Evolutionary conservation across 2,888 invertebrate genomes (phyloP).

Genomic region (Candidula unifasciata): DNA sequence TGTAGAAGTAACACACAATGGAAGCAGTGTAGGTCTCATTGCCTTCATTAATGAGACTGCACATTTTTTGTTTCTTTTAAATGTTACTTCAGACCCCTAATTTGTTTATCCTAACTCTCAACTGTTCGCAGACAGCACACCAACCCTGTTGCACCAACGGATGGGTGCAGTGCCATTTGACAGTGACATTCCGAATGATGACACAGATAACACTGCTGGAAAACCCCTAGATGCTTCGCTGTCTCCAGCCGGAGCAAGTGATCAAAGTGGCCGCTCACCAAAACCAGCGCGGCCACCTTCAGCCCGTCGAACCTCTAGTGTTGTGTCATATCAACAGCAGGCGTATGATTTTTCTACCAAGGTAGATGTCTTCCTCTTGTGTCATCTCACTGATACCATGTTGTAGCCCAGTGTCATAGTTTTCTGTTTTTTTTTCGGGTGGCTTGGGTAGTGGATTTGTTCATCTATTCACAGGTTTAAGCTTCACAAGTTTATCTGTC

Average conservation of each 20-base stretch:
- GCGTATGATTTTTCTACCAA: slow-evolving; percentile 52
- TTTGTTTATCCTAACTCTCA: not conserved
- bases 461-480: too few relatives aligned
- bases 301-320: slow-evolving; percentile 14
- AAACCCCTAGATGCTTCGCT: not conserved
- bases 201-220: slow-evolving; percentile 16
- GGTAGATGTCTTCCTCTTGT: too few relatives aligned
- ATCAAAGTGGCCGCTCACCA: slow-evolving; percentile 17
- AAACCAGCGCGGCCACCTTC: slow-evolving; percentile 24
- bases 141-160: slow-evolving; percentile 55
- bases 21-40: too few relatives aligned
- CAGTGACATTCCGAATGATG: slow-evolving; percentile 39
- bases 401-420: too few relatives aligned
- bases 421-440: too few relatives aligned
- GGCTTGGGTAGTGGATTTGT: too few relatives aligned
- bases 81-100: too few relatives aligned
- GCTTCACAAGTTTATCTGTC: too few relatives aligned
- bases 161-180: slow-evolving; percentile 54
- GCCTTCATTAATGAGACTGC: too few relatives aligned
- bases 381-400: too few relatives aligned
- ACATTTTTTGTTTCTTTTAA: not conserved
- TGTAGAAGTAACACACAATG: too few relatives aligned
- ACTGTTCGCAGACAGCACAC: slow-evolving; percentile 22
- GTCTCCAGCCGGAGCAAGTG: not conserved
- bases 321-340: slow-evolving; percentile 35